Conservation (phyloP, 2,797 vertebrate species). For the Lophius americanus region DNA sequence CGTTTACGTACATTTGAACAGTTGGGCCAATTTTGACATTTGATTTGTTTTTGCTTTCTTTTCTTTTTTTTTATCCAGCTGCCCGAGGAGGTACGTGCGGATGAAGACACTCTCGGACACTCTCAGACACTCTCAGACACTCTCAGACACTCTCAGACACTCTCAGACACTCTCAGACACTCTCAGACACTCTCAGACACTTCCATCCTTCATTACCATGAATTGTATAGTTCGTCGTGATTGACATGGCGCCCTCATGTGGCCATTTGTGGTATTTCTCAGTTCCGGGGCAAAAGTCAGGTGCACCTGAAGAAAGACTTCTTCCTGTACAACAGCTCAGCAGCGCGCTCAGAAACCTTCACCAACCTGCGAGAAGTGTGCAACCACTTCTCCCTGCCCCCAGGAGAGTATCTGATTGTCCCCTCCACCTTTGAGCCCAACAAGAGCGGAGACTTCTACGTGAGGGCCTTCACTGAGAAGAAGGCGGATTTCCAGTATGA, state of each 20-base stretch:
- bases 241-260: constrained; percentile 1
- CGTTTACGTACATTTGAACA: background rate
- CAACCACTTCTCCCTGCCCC: constrained; percentile 74
- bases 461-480: constrained; percentile 82
- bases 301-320: constrained; percentile 81
- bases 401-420: constrained; percentile 81
- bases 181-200: no score
- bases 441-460: constrained; percentile 78
- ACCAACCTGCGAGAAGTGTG: constrained; percentile 77
- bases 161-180: background rate
- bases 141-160: no score
- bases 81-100: constrained; percentile 79
- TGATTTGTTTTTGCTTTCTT: constrained; percentile 37
- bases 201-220: background rate
- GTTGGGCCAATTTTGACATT: constrained; percentile 17
- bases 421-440: constrained; percentile 81
- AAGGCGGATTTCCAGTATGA: constrained; percentile 71
- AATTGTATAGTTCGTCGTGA: no score
- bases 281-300: constrained; percentile 78
- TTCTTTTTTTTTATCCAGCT: constrained; percentile 68
- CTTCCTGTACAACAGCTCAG: constrained; percentile 58
- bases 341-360: constrained; percentile 76
- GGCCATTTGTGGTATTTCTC: constrained; percentile 9
- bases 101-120: background rate
- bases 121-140: no score